phyloP scores from a whole-genome alignment of 2,888 invertebrate genomes.

The Drosophila mayaguana region DNA sequence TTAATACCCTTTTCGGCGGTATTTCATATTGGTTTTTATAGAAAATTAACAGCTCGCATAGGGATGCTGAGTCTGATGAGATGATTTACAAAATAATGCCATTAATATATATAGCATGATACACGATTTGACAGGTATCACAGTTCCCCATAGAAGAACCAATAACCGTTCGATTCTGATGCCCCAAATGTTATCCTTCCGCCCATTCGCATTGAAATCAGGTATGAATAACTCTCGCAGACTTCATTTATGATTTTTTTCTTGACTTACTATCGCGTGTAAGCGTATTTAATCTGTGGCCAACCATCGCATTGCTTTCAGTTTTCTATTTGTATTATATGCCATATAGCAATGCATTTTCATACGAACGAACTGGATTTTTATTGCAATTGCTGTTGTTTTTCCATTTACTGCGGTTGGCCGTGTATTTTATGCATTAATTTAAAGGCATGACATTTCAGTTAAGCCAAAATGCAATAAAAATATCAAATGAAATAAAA shows the following conservation, averaged over 20 bases:
- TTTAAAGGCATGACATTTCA: constrained; percentile 68
- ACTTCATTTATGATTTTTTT: neutral
- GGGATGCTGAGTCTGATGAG: too few relatives aligned
- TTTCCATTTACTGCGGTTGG: constrained; percentile 60
- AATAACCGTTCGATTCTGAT: neutral
- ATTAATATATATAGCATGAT: too few relatives aligned
- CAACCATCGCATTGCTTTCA: neutral
- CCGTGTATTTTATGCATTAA: constrained; percentile 62
- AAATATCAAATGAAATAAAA: constrained; percentile 45
- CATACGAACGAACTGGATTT: neutral
- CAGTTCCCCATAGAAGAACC: neutral
- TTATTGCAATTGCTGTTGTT: constrained; percentile 11
- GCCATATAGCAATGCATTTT: neutral
- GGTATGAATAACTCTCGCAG: too few relatives aligned
- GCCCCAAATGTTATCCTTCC: neutral
- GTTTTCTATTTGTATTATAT: neutral
- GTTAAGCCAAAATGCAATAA: constrained; percentile 52
- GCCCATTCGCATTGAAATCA: neutral
- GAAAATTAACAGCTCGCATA: too few relatives aligned
- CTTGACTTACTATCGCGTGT: neutral
- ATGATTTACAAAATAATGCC: too few relatives aligned
- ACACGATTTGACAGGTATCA: neutral
- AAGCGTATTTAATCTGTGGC: constrained; percentile 3
- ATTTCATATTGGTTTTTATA: too few relatives aligned
- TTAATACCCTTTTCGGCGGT: neutral